These are phyloP conservation scores for Naso thynnoides DNA, from an alignment of 2,797 vertebrate genomes.

Conservation along the genomic window DNA sequence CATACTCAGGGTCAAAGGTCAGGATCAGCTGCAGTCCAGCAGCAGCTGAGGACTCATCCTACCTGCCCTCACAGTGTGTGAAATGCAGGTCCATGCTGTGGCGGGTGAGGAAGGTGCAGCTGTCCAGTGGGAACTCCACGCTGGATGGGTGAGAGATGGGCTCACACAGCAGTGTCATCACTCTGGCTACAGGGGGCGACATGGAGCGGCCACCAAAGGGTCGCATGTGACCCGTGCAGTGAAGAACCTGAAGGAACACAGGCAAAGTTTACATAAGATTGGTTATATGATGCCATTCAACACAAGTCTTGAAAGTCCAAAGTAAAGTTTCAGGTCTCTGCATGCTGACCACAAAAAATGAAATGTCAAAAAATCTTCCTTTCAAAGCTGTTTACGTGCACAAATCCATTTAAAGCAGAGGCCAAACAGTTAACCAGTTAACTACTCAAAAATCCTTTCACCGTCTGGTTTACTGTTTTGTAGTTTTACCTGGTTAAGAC, in stretches of 20 bases:
- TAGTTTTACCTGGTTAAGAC: too few relatives aligned
- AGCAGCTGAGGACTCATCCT: neutral
- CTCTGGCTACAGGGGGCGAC: constrained; percentile 71
- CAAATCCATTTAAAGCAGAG: too few relatives aligned
- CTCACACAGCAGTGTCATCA: constrained; percentile 91
- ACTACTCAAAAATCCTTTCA: too few relatives aligned
- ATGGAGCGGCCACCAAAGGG: constrained; percentile 46
- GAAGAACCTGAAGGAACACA: constrained; percentile 84
- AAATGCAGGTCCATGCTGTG: constrained; percentile 93
- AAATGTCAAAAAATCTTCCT: too few relatives aligned
- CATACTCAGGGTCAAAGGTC: neutral
- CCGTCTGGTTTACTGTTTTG: too few relatives aligned
- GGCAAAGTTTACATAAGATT: too few relatives aligned
- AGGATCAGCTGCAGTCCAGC: neutral
- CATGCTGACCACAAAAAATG: too few relatives aligned
- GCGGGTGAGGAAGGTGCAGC: constrained; percentile 88
- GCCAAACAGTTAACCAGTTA: too few relatives aligned
- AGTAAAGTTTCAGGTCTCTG: too few relatives aligned
- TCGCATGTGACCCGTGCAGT: constrained; percentile 88
- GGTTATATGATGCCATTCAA: too few relatives aligned
- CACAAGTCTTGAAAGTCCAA: too few relatives aligned
- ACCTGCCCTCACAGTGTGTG: constrained; percentile 93
- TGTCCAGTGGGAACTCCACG: constrained; percentile 90
- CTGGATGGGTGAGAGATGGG: constrained; percentile 90
- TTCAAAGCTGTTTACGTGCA: too few relatives aligned